Base-by-base conservation (phyloP, 2,888 invertebrate species). In the Barypeithes pellucidus region DNA sequence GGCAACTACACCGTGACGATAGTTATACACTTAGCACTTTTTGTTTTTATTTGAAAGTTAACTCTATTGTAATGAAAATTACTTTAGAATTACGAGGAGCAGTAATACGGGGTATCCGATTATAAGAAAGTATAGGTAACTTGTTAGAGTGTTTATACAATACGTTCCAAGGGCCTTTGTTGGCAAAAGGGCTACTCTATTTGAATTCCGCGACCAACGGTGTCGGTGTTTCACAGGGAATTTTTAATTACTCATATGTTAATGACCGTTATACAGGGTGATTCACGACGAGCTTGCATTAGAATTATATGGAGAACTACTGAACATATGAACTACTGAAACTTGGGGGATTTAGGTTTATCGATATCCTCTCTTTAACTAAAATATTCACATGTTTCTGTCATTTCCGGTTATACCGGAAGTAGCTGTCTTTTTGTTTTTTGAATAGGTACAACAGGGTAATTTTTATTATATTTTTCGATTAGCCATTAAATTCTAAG, bases 1-100 rank as follows among this genome's bases (percentile, higher is more conserved):
- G 47, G 9, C 22, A 33, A 45, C 68, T 50, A 50, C 8, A 61
- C 50, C 68, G 68, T 68, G 61, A 68, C 68, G 60, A 39, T 60
- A 45, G 50, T 47, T 61, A 36, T 61, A 68, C 47, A 50, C 36
- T 68, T 59, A 67, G 45, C 57, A 67, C 57, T 24, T 61, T 68
- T 68, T 68, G 59, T 60, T 68, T 57, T 67, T 57, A 57, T 67
- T 67, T 43, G 43, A 63, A 47, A 57, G 33, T 57, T 57, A 33
- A 57, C 54, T 11, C 54, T 29, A 36, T 57, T 57, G 33, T 33
- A 57, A 57, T 57, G 54, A 57, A 57, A 57, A 57, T 57, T 57
- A 57, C 16, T 29, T 33, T 8, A 9, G 33, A 57, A 57, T 57
- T 57, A 29, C 33, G 33, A 33, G 33, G 54, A 52, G 33, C 14